phyloP scores from a whole-genome alignment of 2,888 invertebrate genomes.

The Agriotes lineatus region DNA sequence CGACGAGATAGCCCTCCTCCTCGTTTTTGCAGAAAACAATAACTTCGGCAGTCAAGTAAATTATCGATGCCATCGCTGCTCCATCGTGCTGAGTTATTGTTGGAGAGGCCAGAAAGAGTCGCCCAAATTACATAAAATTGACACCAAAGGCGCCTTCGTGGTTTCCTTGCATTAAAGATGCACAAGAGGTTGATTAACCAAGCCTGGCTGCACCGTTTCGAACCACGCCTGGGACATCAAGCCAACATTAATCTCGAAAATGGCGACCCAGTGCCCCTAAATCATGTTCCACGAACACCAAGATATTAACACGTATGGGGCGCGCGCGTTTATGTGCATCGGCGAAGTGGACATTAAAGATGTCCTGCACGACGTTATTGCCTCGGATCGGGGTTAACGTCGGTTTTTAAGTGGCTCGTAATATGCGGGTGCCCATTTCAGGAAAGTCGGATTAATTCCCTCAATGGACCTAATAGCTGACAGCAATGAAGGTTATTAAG shows the following conservation, averaged over 20 bases:
- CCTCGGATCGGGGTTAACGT: constrained; percentile 10
- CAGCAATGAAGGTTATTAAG: constrained; percentile 13
- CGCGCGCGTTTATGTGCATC: not conserved
- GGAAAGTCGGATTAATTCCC: constrained; percentile 11
- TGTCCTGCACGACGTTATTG: constrained; percentile 1
- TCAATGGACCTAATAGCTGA: constrained; percentile 15
- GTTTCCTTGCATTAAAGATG: constrained; percentile 17
- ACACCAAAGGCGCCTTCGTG: not conserved
- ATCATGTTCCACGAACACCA: constrained; percentile 28
- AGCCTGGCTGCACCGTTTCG: constrained; percentile 17
- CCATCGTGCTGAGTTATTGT: not conserved
- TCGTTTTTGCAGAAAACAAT: no score
- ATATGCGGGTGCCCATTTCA: constrained; percentile 20
- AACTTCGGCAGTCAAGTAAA: no score
- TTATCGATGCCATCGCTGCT: no score
- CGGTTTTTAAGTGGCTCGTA: not conserved
- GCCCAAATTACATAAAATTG: not conserved
- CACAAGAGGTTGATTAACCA: constrained; percentile 24
- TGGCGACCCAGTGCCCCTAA: constrained; percentile 35
- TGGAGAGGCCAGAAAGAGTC: not conserved
- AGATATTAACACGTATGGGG: constrained; percentile 5
- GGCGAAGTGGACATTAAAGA: not conserved
- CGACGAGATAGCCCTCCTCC: not conserved
- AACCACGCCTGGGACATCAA: constrained; percentile 34
- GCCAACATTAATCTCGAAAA: constrained; percentile 40